Base-by-base conservation (phyloP, 2,888 invertebrate genomes). In the Drosophila villosipedis region DNA sequence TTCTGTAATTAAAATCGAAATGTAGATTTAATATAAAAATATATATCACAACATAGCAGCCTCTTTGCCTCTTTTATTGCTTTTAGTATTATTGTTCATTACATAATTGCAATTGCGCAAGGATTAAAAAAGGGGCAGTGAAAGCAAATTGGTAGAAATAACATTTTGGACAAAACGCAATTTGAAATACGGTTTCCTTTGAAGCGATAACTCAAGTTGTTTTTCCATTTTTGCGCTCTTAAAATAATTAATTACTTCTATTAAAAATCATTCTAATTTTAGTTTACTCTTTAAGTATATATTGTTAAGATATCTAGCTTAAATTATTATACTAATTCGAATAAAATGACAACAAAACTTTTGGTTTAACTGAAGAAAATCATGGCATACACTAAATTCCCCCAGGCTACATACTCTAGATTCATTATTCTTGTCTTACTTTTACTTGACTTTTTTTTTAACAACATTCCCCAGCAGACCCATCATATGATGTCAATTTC, bases 401-500 rank as follows among this genome's bases (percentile, higher is more conserved):
- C 47, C 14, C 2, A 47, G 16, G 4, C 2, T 9, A 2, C 2
- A 16, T 25, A 9, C 16, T 4, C 4, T 1, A 47, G 1, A 47
- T 55, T 57, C 19, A 57, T 28, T n/a, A 35, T 57, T n/a, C 7
- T 35, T 35, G 2, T 22, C 16, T 39, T 55, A 5, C 5, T 25
- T 28, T 16, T 6, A 25, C 22, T 31, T 7, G 7, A n/a, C 6
- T 7, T 7, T 0, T 16, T 16, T n/a, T 54, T 35, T 5, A 16
- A 16, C 41, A 31, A 22, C 5, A 14, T 30, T 16, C 10, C 41
- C 6, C 30, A 33, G 16, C 37, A 50, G 60, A 64, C 19, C 25
- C 19, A 59, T 53, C n/a, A 53, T 49, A 25, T 49, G 57, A 47
- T 79, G 79, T 49, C 50, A 28, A 50, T 68, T 59, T 54, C 12